Percentiles rank a stretch among this genome's conserved stretches.
Evolutionary conservation across 2,797 vertebrate genomes (phyloP).

Genomic region (Trachurus trachurus): DNA sequence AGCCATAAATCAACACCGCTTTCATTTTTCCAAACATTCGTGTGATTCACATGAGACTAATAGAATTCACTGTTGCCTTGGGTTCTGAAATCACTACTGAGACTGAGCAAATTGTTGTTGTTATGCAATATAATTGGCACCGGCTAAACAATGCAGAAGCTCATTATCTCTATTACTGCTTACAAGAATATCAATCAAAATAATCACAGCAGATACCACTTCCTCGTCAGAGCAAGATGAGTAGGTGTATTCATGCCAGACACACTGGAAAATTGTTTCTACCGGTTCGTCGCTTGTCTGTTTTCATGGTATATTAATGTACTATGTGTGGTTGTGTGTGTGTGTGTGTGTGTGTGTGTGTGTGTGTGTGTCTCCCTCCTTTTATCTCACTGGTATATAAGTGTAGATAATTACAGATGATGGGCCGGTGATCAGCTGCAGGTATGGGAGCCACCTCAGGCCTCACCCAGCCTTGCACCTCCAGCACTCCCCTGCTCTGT

Average conservation of each 20-base stretch:
- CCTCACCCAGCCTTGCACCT: slow-evolving; percentile 81
- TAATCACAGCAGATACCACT: slow-evolving; percentile 49
- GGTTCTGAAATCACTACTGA: slow-evolving; percentile 40
- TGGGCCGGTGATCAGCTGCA: slow-evolving; percentile 85
- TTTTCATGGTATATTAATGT: slow-evolving; percentile 43
- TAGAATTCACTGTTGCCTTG: slow-evolving; percentile 39
- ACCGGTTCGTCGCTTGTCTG: slow-evolving; percentile 2
- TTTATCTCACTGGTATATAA: slow-evolving; percentile 77
- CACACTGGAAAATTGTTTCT: slow-evolving; percentile 13
- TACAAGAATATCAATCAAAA: slow-evolving; percentile 54
- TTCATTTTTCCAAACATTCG: slow-evolving; percentile 51
- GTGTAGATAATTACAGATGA: slow-evolving; percentile 87
- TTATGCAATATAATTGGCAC: slow-evolving; percentile 61
- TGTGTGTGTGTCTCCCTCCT: slow-evolving; percentile 36
- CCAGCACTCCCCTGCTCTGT: slow-evolving; percentile 78
- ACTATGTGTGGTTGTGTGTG: slow-evolving; percentile 14
- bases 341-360: slow-evolving; percentile 15
- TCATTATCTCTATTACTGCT: slow-evolving; percentile 51
- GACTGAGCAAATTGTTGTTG: slow-evolving; percentile 48
- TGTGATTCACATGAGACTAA: slow-evolving; percentile 70
- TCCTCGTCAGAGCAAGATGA: slow-evolving; percentile 54
- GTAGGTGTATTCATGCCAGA: slow-evolving; percentile 40
- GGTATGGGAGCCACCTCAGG: slow-evolving; percentile 87
- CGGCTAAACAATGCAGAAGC: slow-evolving; percentile 57
- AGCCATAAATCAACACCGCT: not conserved